Conservation (phyloP, 2,113 vertebrate species). For the Coptodon bakossiorum region DNA sequence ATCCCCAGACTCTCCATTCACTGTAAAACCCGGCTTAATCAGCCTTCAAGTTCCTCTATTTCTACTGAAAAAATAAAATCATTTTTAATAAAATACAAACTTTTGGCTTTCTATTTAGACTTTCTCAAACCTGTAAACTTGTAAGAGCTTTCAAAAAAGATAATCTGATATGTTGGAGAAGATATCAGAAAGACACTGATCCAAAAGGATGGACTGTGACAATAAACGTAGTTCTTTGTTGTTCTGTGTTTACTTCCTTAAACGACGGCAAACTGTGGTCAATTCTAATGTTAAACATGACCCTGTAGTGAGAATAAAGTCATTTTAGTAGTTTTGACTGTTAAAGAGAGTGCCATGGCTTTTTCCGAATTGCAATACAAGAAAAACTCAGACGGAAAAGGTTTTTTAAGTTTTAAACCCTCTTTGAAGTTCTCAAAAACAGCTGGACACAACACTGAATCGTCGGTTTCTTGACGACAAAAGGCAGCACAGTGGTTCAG, state of each 20-base stretch:
- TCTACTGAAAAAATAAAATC: neutral
- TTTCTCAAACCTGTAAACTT: neutral
- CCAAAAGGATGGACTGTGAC: fast-evolving
- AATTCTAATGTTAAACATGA: neutral
- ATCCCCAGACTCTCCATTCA: neutral
- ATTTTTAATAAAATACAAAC: neutral
- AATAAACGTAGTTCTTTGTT: neutral
- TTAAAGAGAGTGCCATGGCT: neutral
- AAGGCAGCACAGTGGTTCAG: neutral
- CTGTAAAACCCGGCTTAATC: neutral
- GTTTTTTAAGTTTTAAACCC: neutral
- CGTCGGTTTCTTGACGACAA: neutral
- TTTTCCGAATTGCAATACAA: neutral
- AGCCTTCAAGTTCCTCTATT: neutral
- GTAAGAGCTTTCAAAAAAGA: neutral
- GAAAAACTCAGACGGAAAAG: neutral
- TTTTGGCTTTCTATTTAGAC: neutral
- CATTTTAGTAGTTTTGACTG: neutral
- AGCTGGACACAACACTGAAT: neutral
- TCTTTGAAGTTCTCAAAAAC: neutral
- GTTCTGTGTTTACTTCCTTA: neutral
- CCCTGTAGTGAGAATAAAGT: neutral
- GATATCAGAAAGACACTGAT: neutral
- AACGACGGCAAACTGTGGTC: neutral
- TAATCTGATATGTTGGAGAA: neutral